A percentile compares a stretch with the other conserved stretches of the same genome.
phyloP scores from a whole-genome alignment of 1,140 invertebrate genomes.

The Trypoxylus dichotomus region DNA sequence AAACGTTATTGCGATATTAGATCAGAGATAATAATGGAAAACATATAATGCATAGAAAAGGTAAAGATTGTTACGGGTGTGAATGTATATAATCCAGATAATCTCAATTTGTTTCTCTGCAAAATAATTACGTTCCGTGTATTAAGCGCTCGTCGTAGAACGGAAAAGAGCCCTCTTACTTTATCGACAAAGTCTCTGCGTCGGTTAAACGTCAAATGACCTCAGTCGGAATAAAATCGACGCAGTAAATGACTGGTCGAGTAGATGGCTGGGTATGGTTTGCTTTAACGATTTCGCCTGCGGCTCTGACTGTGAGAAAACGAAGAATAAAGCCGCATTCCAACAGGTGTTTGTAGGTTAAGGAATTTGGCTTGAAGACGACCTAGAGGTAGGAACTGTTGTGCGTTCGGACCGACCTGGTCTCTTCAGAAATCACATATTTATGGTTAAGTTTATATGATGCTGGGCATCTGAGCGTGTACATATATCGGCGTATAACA shows the following conservation, averaged over 20 bases:
- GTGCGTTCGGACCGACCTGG: not conserved
- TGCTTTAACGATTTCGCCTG: constrained; percentile 38
- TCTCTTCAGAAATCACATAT: not conserved
- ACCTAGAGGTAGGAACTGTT: constrained; percentile 31
- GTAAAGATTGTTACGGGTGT: too few relatives aligned
- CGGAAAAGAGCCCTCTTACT: not conserved
- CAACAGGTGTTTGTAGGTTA: constrained; percentile 53
- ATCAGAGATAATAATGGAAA: too few relatives aligned
- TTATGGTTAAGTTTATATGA: not conserved
- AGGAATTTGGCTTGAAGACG: constrained; percentile 49
- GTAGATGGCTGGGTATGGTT: constrained; percentile 30
- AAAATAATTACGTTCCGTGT: not conserved
- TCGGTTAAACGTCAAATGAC: not conserved
- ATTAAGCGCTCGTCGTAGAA: not conserved
- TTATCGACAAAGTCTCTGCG: not conserved
- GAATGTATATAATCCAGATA: too few relatives aligned
- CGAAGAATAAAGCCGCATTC: constrained; percentile 50
- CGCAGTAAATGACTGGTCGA: constrained; percentile 12
- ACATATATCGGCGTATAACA: not conserved
- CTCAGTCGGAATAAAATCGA: constrained; percentile 24
- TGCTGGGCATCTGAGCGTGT: not conserved
- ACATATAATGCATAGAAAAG: too few relatives aligned
- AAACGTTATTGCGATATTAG: too few relatives aligned
- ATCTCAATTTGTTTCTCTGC: not conserved
- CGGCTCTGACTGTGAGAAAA: constrained; percentile 42